These are phyloP conservation scores for Slavum lentiscoides DNA, from an alignment of 2,888 invertebrate species.

Conservation along the genomic window DNA sequence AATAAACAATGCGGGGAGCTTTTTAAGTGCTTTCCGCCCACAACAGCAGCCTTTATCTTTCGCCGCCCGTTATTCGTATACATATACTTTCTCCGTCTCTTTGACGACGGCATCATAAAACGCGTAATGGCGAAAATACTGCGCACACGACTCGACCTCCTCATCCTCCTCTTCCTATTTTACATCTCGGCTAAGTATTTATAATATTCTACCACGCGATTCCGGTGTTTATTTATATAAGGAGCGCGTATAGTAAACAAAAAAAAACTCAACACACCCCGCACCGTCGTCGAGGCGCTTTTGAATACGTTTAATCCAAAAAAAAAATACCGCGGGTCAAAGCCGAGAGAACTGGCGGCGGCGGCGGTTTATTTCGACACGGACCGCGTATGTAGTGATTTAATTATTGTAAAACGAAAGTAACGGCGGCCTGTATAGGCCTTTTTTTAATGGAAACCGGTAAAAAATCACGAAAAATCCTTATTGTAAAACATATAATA, in stretches of 20 bases:
- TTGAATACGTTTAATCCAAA: background rate
- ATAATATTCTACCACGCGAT: background rate
- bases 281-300: background rate
- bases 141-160: background rate
- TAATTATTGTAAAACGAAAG: conserved; percentile 22
- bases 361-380: background rate
- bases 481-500: background rate
- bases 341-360: conserved; percentile 16
- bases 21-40: conserved; percentile 54
- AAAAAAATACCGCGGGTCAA: background rate
- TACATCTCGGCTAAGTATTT: too few species aligned
- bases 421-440: too few species aligned
- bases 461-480: conserved; percentile 34
- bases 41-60: conserved; percentile 44
- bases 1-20: conserved; percentile 52
- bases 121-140: conserved; percentile 42
- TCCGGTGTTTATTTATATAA: conserved; percentile 13
- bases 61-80: background rate
- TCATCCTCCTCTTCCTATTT: background rate
- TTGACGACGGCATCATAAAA: conserved; percentile 44
- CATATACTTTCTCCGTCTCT: conserved; percentile 41
- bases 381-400: conserved; percentile 7
- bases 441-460: conserved; percentile 18
- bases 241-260: too few species aligned
- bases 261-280: conserved; percentile 14